Evolutionary conservation across 2,797 vertebrate species (phyloP).

Genomic region (Scolopax rusticola): DNA sequence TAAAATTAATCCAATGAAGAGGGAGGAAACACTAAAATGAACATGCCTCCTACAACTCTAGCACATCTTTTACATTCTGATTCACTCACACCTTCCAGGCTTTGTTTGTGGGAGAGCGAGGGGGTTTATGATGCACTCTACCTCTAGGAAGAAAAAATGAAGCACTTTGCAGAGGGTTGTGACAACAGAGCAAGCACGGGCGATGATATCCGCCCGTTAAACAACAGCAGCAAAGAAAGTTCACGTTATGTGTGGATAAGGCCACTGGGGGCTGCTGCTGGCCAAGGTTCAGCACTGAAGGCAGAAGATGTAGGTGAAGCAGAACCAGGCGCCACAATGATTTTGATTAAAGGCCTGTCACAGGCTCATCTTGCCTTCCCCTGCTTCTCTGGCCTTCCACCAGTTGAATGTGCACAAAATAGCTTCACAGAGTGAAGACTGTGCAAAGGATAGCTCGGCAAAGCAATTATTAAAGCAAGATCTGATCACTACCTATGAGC

Average conservation of each 20-base stretch:
- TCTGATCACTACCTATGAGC: not conserved
- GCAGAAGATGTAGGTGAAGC: not conserved
- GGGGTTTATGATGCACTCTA: not conserved
- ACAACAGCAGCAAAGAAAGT: not conserved
- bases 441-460: not conserved
- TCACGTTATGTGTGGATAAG: not conserved
- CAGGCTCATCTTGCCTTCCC: fast-evolving
- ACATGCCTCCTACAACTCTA: not conserved
- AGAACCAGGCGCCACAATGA: not conserved
- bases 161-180: not conserved
- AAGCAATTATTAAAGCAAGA: not conserved
- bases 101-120: not conserved
- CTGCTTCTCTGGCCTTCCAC: not conserved
- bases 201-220: fast-evolving
- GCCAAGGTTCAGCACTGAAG: not conserved
- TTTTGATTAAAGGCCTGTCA: not conserved
- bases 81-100: not conserved
- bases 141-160: not conserved
- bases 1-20: not conserved
- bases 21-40: not conserved
- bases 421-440: not conserved
- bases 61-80: not conserved
- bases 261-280: slow-evolving; percentile 5
- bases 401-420: not conserved
- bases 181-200: not conserved